Evolutionary conservation across 1,140 invertebrate species (phyloP).

Genomic region (Holcopasites calliopsidis): DNA sequence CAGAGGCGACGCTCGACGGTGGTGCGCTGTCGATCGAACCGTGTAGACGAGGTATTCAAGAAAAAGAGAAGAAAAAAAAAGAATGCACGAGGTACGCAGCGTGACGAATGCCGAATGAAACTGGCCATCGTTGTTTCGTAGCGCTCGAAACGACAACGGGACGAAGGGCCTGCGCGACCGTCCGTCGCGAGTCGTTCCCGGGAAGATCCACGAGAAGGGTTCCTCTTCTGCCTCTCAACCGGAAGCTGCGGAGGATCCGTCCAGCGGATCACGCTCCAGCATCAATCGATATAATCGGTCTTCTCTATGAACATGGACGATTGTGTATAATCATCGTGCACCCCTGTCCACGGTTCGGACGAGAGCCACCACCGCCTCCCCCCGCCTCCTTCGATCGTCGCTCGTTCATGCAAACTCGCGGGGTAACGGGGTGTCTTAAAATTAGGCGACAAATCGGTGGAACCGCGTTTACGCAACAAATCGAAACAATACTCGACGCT

Average conservation of each 20-base stretch:
- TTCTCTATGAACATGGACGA: constrained; percentile 15
- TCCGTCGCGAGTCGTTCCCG: constrained; percentile 48
- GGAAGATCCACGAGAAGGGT: constrained; percentile 32
- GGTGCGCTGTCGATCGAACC: constrained; percentile 3
- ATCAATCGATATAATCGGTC: constrained; percentile 1
- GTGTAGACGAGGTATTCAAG: background rate
- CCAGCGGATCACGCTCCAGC: constrained; percentile 42
- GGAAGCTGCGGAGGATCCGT: constrained; percentile 53
- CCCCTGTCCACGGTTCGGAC: background rate
- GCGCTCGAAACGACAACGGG: constrained; percentile 38
- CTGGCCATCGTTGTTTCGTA: constrained; percentile 37
- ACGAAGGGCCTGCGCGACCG: constrained; percentile 36
- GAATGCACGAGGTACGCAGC: constrained; percentile 4
- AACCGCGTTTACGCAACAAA: constrained; percentile 53
- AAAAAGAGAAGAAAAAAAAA: background rate
- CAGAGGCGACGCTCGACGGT: constrained; percentile 20
- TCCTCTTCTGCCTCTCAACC: constrained; percentile 49
- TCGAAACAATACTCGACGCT: constrained; percentile 55
- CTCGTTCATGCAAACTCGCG: background rate
- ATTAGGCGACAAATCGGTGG: constrained; percentile 57
- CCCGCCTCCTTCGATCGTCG: constrained; percentile 6
- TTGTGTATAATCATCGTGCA: background rate
- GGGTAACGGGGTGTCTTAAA: constrained; percentile 44
- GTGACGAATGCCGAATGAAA: constrained; percentile 29
- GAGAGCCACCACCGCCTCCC: too few species aligned